phyloP scores from a whole-genome alignment of 2,113 vertebrate genomes.

The Seriola rivoliana region DNA sequence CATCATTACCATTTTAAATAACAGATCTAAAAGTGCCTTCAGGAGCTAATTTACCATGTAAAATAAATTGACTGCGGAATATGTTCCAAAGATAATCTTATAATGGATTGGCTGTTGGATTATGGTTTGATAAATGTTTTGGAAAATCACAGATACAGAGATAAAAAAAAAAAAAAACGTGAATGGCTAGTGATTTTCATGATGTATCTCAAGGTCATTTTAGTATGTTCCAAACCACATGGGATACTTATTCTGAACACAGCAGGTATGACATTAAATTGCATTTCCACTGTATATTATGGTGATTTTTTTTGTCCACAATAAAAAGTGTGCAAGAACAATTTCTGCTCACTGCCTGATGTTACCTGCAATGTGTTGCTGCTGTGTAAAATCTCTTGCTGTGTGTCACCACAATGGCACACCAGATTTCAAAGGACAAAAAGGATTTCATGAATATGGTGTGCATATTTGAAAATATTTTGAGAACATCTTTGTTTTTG shows the following conservation, averaged over 20 bases:
- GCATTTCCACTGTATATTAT: not conserved
- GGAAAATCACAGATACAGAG: not conserved
- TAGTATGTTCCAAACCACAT: not conserved
- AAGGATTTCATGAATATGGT: not conserved
- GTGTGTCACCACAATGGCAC: not conserved
- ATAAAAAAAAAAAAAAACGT: not conserved
- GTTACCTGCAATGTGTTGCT: not conserved
- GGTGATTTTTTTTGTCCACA: not conserved
- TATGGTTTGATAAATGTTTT: not conserved
- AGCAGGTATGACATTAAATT: constrained; percentile 2
- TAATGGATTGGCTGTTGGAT: not conserved
- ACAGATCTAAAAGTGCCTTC: not conserved
- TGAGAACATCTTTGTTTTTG: too few relatives aligned
- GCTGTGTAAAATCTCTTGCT: not conserved
- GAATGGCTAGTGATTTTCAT: not conserved
- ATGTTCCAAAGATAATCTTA: not conserved
- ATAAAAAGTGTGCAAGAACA: not conserved
- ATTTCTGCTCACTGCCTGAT: not conserved
- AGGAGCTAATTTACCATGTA: not conserved
- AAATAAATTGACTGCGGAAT: not conserved
- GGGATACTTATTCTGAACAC: not conserved
- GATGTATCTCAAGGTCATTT: constrained; percentile 8
- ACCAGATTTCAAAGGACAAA: not conserved
- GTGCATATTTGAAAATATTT: not conserved
- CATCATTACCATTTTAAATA: not conserved